Percentiles rank a stretch among this genome's conserved stretches.
Conservation (phyloP, 2,113 vertebrate genomes). For the Brachyhypopomus occidentalis region DNA sequence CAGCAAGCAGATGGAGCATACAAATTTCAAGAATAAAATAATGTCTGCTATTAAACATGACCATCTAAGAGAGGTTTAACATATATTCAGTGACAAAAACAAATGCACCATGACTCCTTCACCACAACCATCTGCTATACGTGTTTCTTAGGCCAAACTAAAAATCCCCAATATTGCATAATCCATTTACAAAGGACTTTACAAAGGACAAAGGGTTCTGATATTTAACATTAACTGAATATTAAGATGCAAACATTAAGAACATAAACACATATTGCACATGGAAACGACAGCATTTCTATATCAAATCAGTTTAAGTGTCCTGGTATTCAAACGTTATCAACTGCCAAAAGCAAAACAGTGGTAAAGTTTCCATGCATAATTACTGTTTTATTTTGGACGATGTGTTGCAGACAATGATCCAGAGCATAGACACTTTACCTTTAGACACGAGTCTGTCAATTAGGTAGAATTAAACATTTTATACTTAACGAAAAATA, state of each 20-base stretch:
- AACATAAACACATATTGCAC: too few species aligned
- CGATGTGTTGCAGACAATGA: neutral
- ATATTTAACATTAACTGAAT: too few species aligned
- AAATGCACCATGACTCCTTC: neutral
- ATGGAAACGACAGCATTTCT: too few species aligned
- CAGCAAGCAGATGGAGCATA: neutral
- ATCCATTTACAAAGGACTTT: too few species aligned
- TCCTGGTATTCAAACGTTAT: too few species aligned
- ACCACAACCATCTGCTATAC: neutral
- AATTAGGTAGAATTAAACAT: neutral
- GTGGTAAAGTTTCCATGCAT: too few species aligned
- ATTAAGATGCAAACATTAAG: too few species aligned
- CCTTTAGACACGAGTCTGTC: slow-evolving; percentile 36
- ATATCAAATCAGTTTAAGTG: too few species aligned
- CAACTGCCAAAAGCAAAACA: too few species aligned
- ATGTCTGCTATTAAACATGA: slow-evolving; percentile 32
- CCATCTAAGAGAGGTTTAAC: slow-evolving; percentile 26
- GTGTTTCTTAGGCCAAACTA: neutral
- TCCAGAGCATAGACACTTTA: slow-evolving; percentile 13
- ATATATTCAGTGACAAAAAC: slow-evolving; percentile 36
- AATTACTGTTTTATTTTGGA: too few species aligned
- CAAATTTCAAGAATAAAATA: neutral
- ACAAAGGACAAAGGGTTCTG: too few species aligned
- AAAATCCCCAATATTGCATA: neutral
- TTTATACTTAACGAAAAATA: neutral